phyloP scores from a whole-genome alignment of 2,888 invertebrate species.

The Syrphus vitripennis region DNA sequence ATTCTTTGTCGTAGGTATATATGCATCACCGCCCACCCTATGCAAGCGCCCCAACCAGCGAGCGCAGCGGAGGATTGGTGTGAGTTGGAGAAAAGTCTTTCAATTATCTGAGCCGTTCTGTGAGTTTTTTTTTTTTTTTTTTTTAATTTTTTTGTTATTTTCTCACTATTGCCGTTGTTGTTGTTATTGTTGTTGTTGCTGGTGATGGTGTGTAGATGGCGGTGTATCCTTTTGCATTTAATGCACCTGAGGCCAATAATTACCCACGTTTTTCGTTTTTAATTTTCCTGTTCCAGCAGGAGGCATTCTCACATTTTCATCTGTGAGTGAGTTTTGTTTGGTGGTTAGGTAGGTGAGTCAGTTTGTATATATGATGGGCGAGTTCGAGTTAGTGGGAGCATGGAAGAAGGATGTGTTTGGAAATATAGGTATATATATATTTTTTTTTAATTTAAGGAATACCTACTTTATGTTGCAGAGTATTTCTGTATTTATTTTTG shows the following conservation, averaged over 20 bases:
- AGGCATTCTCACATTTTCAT: constrained; percentile 60
- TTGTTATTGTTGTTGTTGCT: constrained; percentile 1
- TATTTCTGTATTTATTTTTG: constrained; percentile 26
- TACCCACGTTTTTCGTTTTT: constrained; percentile 75
- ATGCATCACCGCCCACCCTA: constrained; percentile 52
- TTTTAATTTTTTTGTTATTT: constrained; percentile 54
- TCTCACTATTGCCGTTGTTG: constrained; percentile 65
- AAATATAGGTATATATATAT: background rate
- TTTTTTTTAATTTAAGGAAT: constrained; percentile 68
- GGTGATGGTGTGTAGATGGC: constrained; percentile 49
- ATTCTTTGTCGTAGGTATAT: constrained; percentile 35
- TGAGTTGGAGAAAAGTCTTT: constrained; percentile 59
- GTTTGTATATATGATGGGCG: background rate
- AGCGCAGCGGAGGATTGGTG: background rate
- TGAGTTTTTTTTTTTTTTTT: constrained; percentile 14
- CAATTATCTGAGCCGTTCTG: constrained; percentile 62
- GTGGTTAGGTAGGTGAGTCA: constrained; percentile 20
- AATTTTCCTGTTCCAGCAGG: constrained; percentile 73
- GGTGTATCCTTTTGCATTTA: constrained; percentile 72
- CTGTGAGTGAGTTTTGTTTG: constrained; percentile 31
- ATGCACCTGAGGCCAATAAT: constrained; percentile 75
- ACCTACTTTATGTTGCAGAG: constrained; percentile 50
- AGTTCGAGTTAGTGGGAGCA: background rate
- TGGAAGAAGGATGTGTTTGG: constrained; percentile 47
- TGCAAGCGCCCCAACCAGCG: background rate